phyloP scores from a whole-genome alignment of 2,797 vertebrate genomes.

The Pantherophis vulpinus region DNA sequence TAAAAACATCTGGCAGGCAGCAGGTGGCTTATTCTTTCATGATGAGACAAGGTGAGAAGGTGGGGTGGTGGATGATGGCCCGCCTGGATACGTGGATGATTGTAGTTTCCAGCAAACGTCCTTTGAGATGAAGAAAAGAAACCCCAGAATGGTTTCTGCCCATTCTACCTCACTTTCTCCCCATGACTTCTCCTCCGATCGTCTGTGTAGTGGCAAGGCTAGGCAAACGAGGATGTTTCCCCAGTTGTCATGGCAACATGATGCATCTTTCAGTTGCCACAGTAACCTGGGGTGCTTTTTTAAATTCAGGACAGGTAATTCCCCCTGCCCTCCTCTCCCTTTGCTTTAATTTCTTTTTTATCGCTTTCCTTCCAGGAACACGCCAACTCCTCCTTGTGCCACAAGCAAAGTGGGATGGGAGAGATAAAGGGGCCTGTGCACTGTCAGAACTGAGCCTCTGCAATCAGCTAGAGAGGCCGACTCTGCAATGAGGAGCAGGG shows the following conservation, averaged over 20 bases:
- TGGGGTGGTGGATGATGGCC: background rate
- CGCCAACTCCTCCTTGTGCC: conserved; percentile 21
- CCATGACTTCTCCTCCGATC: conserved; percentile 39
- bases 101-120: background rate
- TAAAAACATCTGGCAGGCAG: background rate
- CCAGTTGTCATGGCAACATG: conserved; percentile 75
- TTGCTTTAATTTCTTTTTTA: conserved; percentile 48
- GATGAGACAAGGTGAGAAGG: background rate
- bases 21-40: background rate
- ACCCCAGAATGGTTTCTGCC: background rate
- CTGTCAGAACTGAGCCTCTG: background rate
- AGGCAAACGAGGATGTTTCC: conserved; percentile 73
- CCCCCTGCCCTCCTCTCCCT: background rate
- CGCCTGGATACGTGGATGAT: background rate
- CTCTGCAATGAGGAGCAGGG: background rate
- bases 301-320: conserved; percentile 80
- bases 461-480: background rate
- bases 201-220: conserved; percentile 1
- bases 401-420: conserved; percentile 48
- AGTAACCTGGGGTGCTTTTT: conserved; percentile 75
- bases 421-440: conserved; percentile 35
- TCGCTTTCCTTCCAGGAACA: conserved; percentile 53
- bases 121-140: background rate
- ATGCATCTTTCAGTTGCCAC: conserved; percentile 82
- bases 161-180: conserved; percentile 15